phyloP scores from a whole-genome alignment of 2,888 invertebrate genomes.

The Fragum sueziense region DNA sequence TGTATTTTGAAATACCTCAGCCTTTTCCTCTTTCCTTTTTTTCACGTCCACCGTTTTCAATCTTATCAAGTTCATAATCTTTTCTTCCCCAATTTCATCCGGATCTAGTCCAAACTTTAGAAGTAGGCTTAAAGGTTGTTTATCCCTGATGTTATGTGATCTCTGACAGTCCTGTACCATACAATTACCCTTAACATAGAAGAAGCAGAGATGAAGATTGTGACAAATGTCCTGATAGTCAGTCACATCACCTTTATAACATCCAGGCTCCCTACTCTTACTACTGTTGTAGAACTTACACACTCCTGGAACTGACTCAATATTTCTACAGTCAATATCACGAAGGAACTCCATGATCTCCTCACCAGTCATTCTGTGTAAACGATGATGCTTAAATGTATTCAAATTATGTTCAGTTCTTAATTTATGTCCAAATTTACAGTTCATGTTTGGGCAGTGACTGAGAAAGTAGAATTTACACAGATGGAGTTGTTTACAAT shows the following conservation, averaged over 20 bases:
- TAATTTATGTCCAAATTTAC: constrained; percentile 57
- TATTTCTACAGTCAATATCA: constrained; percentile 42
- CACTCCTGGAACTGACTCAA: constrained; percentile 50
- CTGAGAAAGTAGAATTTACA: constrained; percentile 56
- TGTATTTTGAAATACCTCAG: constrained; percentile 1
- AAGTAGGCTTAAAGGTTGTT: constrained; percentile 47
- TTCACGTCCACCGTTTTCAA: constrained; percentile 27
- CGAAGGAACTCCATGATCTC: constrained; percentile 43
- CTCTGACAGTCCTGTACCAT: constrained; percentile 37
- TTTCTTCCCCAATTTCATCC: constrained; percentile 44
- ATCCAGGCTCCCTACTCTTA: constrained; percentile 41
- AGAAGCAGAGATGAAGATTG: constrained; percentile 47
- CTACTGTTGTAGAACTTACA: constrained; percentile 47
- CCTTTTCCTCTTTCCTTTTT: constrained; percentile 26
- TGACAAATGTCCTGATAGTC: constrained; percentile 49
- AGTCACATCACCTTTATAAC: constrained; percentile 50
- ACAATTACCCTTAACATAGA: constrained; percentile 41
- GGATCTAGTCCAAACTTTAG: constrained; percentile 56
- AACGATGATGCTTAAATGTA: constrained; percentile 40
- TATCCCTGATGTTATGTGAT: constrained; percentile 47
- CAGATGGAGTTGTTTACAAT: constrained; percentile 50
- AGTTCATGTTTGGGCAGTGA: constrained; percentile 34
- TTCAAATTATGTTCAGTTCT: constrained; percentile 54
- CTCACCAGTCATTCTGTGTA: constrained; percentile 50
- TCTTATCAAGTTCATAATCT: constrained; percentile 33